Conservation (phyloP, 2,113 vertebrate genomes). For the Trogon melanurus region DNA sequence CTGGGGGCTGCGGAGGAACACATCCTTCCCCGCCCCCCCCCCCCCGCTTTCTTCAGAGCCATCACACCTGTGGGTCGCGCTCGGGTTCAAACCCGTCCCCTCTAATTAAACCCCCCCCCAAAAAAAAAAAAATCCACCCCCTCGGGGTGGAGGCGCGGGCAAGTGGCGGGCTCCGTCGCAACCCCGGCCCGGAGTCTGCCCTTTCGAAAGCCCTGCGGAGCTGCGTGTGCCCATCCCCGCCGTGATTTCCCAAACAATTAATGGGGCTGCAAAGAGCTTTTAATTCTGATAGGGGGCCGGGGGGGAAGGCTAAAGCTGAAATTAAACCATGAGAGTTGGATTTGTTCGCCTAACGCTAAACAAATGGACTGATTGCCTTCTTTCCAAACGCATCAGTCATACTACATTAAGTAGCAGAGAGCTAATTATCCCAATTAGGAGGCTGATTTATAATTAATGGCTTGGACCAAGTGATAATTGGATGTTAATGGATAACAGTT, state of each 20-base stretch:
- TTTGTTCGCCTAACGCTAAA: conserved; percentile 78
- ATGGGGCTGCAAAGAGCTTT: conserved; percentile 14
- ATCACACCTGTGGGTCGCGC: neutral
- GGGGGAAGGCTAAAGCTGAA: conserved; percentile 10
- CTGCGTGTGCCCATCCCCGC: neutral
- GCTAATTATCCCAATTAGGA: conserved; percentile 99
- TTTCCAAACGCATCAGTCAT: conserved; percentile 86
- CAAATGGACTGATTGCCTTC: conserved; percentile 82
- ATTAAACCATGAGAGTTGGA: conserved; percentile 72
- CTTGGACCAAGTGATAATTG: conserved; percentile 92
- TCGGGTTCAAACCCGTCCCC: neutral
- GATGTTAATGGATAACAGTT: conserved; percentile 99
- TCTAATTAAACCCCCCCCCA: neutral
- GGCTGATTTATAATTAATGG: conserved; percentile 97
- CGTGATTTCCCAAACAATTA: conserved; percentile 37
- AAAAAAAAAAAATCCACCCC: neutral
- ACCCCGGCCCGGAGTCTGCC: neutral
- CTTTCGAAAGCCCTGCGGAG: neutral
- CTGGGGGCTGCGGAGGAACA: too few relatives aligned
- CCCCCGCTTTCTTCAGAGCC: neutral
- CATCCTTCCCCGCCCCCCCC: too few relatives aligned
- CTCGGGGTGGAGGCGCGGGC: neutral
- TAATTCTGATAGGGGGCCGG: neutral
- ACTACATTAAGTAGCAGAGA: conserved; percentile 88
- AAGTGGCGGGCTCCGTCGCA: neutral